Evolutionary conservation across 2,888 invertebrate genomes (phyloP).

Genomic region (Drosophila mayaguana): DNA sequence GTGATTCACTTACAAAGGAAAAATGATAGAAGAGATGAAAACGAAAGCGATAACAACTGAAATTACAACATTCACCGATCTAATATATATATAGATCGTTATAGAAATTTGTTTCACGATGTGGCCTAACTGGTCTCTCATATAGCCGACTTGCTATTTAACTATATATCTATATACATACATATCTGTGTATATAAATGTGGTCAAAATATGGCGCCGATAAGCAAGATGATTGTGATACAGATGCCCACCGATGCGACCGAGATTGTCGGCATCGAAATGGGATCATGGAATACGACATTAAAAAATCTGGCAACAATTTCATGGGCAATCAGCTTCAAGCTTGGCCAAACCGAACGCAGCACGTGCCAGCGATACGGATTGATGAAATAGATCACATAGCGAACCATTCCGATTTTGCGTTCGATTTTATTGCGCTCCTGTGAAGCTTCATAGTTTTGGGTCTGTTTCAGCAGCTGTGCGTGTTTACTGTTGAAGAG

Average conservation of each 20-base stretch:
- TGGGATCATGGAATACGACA: conserved; percentile 4
- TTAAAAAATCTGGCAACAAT: conserved; percentile 12
- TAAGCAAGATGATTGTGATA: conserved; percentile 18
- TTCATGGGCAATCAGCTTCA: neutral
- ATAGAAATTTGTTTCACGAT: conserved; percentile 1
- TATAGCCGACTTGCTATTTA: neutral
- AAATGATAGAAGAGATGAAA: neutral
- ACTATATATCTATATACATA: neutral
- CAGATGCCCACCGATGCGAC: conserved; percentile 7
- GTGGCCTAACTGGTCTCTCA: neutral
- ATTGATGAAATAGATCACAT: neutral
- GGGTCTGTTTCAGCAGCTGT: conserved; percentile 4
- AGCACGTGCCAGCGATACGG: neutral
- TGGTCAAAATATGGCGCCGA: conserved; percentile 4
- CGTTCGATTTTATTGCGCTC: conserved; percentile 3
- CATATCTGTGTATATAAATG: neutral
- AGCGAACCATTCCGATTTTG: conserved; percentile 11
- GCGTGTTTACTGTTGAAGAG: conserved; percentile 22
- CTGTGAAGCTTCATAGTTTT: neutral
- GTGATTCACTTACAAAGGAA: conserved; percentile 1
- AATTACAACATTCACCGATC: conserved; percentile 18
- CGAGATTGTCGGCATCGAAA: conserved; percentile 9
- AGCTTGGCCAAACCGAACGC: neutral
- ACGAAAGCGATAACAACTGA: conserved; percentile 10
- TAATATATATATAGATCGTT: neutral